Evolutionary conservation across 2,797 vertebrate species (phyloP), one percentile per base, ranked within the genome.

Genomic region (Aselliscus stoliczkanus): DNA sequence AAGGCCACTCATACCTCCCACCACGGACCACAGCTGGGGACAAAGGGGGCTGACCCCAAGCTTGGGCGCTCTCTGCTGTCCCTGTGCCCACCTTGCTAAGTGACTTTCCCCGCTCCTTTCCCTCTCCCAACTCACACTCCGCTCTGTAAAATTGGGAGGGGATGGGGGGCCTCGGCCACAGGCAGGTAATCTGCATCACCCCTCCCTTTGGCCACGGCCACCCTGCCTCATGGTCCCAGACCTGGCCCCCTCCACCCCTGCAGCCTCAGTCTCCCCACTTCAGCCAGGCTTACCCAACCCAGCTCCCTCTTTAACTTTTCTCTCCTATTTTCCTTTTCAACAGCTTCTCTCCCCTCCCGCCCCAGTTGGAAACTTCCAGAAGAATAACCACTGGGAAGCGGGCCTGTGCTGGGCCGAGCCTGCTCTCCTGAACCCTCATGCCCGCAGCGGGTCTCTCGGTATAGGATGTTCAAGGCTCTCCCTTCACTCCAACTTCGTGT

Each of bases 21-120:
- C 23, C 1, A 0, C 2, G 4, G 10, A 50, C 23, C 0, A 0
- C 0, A 2, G 27, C 39, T 37, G 34, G n/a, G 70, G 70, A 44
- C 5, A 1, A 2, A 1, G 0, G 0, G 62, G 23, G 54, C 60
- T 15, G 27, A 34, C 21, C 52, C 34, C 6, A 4, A 56, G 50
- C 21, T 6, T 0, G 0, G 54, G 25, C 0, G 0, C 84, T 21
- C 25, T 14, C 23, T 17, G 18, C 1, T 7, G 31, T 17, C 15
- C 54, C 80, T 9, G 12, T 5, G 14, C 9, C 37, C 42, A 2
- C 7, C 79, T 64, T 3, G 20, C 42, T 39, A 18, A 27, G 34
- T 9, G 65, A 29, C 62, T 25, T 54, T 2, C 39, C 18, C 3
- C 1, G 2, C 17, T 31, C 20, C 25, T 10, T 10, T 81, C 39